Evolutionary conservation across 2,797 vertebrate genomes (phyloP).

Genomic region (Silurus lanzhouensis): DNA sequence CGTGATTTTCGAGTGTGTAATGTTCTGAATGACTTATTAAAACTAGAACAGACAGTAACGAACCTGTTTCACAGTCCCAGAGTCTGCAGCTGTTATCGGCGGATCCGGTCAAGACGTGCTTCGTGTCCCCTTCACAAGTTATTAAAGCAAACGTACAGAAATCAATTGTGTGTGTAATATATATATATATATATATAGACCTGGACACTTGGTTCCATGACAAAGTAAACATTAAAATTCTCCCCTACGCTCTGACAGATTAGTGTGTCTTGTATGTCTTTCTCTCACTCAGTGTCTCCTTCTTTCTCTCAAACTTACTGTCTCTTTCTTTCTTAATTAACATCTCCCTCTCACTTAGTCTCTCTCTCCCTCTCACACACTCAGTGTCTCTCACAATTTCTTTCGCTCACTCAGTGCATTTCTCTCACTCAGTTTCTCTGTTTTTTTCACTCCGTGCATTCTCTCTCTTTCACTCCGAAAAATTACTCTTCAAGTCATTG

Average conservation of each 20-base stretch:
- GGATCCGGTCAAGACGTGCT: slow-evolving; percentile 92
- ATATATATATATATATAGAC: too few relatives aligned
- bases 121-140: slow-evolving; percentile 86
- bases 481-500: too few relatives aligned
- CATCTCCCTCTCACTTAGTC: too few relatives aligned
- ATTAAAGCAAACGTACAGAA: slow-evolving; percentile 70
- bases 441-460: too few relatives aligned
- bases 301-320: too few relatives aligned
- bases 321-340: not conserved
- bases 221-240: not conserved
- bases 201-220: not conserved
- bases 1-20: not conserved
- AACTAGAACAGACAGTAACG: slow-evolving; percentile 8
- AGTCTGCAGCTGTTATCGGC: slow-evolving; percentile 97
- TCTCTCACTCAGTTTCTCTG: too few relatives aligned
- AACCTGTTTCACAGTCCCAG: slow-evolving; percentile 97
- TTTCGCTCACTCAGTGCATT: too few relatives aligned
- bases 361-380: too few relatives aligned
- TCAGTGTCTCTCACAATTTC: not conserved
- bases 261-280: not conserved
- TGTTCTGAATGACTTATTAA: not conserved
- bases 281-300: too few relatives aligned
- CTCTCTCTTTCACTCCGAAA: too few relatives aligned
- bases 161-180: too few relatives aligned
- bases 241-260: not conserved